A percentile compares a stretch with the other conserved stretches of the same genome.
Conservation (phyloP, 2,888 invertebrate species). For the Lingula anatina region DNA sequence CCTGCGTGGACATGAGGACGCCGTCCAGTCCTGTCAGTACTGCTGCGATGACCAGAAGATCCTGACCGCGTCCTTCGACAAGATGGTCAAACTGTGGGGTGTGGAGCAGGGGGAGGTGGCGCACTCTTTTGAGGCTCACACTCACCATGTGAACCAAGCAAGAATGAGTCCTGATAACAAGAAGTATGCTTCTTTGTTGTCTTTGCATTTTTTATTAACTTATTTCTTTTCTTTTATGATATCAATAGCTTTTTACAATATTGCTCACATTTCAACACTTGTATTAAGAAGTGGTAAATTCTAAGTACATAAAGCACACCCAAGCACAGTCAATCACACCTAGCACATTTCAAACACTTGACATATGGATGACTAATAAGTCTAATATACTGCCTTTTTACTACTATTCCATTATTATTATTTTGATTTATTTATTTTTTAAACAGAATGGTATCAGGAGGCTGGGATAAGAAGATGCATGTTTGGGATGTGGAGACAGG, state of each 20-base stretch:
- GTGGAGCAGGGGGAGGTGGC: slow-evolving; percentile 26
- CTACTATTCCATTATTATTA: too few species aligned
- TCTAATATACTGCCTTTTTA: too few species aligned
- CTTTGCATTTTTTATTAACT: slow-evolving; percentile 1
- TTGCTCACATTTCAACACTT: too few species aligned
- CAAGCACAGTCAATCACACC: too few species aligned
- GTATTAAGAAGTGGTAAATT: too few species aligned
- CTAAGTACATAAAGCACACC: too few species aligned
- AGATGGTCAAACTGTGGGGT: slow-evolving; percentile 38
- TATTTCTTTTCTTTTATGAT: not conserved
- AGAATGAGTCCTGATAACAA: slow-evolving; percentile 21
- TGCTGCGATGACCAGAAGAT: slow-evolving; percentile 29
- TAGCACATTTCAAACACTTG: too few species aligned
- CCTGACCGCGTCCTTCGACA: slow-evolving; percentile 40
- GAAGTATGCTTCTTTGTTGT: slow-evolving; percentile 13
- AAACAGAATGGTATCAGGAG: slow-evolving; percentile 31
- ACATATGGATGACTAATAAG: too few species aligned
- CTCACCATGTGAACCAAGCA: slow-evolving; percentile 24
- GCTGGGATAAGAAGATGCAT: slow-evolving; percentile 41
- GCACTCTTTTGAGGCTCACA: slow-evolving; percentile 27
- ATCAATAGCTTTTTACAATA: too few species aligned
- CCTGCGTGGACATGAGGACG: slow-evolving; percentile 37
- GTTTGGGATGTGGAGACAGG: slow-evolving; percentile 43
- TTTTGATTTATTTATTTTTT: not conserved
- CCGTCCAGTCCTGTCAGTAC: slow-evolving; percentile 41